phyloP scores from a whole-genome alignment of 2,888 invertebrate genomes.

The Rotaria macrura region DNA sequence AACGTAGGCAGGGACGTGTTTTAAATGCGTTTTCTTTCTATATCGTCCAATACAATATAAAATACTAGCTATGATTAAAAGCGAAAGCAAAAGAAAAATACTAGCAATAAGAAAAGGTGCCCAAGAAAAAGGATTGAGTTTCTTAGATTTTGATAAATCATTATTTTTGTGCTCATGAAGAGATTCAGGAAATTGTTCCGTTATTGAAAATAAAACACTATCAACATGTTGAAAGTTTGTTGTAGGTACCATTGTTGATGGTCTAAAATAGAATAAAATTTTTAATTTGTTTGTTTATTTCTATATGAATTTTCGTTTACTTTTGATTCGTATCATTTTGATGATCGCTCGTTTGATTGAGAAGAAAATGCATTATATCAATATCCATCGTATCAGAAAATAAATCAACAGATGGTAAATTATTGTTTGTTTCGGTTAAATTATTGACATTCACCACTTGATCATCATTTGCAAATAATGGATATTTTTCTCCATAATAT shows the following conservation, averaged over 20 bases:
- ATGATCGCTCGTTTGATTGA: neutral
- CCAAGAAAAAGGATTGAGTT: neutral
- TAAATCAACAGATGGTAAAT: neutral
- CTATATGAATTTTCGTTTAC: neutral
- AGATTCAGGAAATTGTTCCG: too few species aligned
- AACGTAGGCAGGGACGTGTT: neutral
- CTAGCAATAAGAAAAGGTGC: neutral
- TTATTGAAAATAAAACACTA: neutral
- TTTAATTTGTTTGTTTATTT: neutral
- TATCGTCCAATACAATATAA: neutral
- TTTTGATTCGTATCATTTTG: neutral
- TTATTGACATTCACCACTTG: neutral
- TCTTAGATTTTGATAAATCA: neutral
- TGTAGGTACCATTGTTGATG: neutral
- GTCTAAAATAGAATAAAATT: neutral
- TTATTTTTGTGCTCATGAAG: neutral
- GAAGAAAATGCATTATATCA: neutral
- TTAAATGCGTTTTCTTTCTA: neutral
- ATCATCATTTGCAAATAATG: neutral
- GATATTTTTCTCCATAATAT: neutral
- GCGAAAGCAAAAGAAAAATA: neutral
- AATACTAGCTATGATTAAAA: neutral
- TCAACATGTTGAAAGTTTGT: neutral
- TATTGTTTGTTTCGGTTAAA: neutral
- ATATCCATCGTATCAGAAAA: neutral